Percentiles rank a stretch among this genome's conserved stretches.
Evolutionary conservation across 2,113 vertebrate genomes (phyloP).

Genomic region (Prietella phreatophila): DNA sequence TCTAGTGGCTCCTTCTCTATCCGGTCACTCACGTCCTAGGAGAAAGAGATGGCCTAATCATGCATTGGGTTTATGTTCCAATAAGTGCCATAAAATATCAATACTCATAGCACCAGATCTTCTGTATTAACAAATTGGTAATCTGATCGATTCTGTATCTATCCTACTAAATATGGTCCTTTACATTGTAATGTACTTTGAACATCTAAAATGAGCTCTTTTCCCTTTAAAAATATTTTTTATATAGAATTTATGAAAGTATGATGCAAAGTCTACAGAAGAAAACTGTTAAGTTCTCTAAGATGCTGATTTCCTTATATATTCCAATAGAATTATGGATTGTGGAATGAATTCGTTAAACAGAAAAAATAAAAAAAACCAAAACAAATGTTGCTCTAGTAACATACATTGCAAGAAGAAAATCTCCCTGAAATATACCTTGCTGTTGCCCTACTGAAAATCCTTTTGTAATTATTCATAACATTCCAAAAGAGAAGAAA

Average conservation of each 20-base stretch:
- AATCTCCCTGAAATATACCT: no score
- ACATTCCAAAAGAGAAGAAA: background rate
- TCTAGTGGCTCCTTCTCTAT: constrained; percentile 96
- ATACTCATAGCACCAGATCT: background rate
- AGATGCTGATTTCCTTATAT: background rate
- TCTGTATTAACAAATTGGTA: background rate
- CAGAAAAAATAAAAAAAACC: background rate
- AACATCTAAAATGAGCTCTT: background rate
- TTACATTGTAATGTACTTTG: background rate
- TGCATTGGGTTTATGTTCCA: background rate
- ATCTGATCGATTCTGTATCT: no score
- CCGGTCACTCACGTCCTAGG: constrained; percentile 93
- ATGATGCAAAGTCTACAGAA: background rate
- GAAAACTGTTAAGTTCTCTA: background rate
- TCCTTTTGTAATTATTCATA: background rate
- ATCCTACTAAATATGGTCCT: background rate
- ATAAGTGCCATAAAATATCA: background rate
- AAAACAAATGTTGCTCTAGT: background rate
- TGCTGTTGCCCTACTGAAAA: background rate
- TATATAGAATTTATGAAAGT: background rate
- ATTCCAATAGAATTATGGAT: background rate
- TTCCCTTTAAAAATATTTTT: no score
- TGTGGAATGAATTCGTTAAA: background rate
- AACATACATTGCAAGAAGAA: background rate
- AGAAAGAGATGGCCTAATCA: constrained; percentile 25